A percentile compares a stretch with the other conserved stretches of the same genome.
Evolutionary conservation across 1,140 invertebrate genomes (phyloP).

Genomic region (Cephus cinctus): DNA sequence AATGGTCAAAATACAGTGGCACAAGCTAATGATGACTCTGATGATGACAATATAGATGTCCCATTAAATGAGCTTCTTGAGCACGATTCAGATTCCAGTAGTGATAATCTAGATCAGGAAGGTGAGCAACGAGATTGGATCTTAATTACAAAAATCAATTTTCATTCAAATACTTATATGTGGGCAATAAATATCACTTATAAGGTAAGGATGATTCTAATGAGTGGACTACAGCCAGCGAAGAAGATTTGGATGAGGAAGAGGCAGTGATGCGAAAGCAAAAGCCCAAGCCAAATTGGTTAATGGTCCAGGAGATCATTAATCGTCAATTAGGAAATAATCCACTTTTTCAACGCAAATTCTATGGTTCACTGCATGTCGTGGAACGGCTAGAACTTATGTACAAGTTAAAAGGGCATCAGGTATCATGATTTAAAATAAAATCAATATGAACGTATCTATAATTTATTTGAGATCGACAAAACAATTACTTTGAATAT

Average conservation of each 20-base stretch:
- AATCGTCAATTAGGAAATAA: slow-evolving; percentile 64
- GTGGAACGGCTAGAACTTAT: slow-evolving; percentile 81
- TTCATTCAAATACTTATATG: slow-evolving; percentile 2
- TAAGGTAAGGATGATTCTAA: slow-evolving; percentile 30
- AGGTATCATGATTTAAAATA: slow-evolving; percentile 26
- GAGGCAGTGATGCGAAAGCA: slow-evolving; percentile 58
- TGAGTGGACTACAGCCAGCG: slow-evolving; percentile 39
- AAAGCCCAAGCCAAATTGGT: slow-evolving; percentile 70
- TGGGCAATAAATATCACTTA: slow-evolving; percentile 1
- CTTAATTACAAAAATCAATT: too few species aligned
- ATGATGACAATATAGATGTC: background rate
- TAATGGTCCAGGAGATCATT: slow-evolving; percentile 61
- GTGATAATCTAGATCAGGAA: background rate
- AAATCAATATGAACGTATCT: background rate
- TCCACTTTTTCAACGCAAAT: slow-evolving; percentile 67
- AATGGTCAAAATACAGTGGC: background rate
- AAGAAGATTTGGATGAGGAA: slow-evolving; percentile 46
- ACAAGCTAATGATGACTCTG: background rate
- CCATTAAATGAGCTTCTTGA: background rate
- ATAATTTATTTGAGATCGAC: slow-evolving; percentile 6
- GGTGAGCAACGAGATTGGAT: too few species aligned
- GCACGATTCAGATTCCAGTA: background rate
- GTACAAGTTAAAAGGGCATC: slow-evolving; percentile 76
- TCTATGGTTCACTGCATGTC: slow-evolving; percentile 79
- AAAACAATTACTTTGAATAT: slow-evolving; percentile 9